These are phyloP conservation scores for Heliconius aoede DNA, from an alignment of 2,888 invertebrate species.

Conservation along the genomic window DNA sequence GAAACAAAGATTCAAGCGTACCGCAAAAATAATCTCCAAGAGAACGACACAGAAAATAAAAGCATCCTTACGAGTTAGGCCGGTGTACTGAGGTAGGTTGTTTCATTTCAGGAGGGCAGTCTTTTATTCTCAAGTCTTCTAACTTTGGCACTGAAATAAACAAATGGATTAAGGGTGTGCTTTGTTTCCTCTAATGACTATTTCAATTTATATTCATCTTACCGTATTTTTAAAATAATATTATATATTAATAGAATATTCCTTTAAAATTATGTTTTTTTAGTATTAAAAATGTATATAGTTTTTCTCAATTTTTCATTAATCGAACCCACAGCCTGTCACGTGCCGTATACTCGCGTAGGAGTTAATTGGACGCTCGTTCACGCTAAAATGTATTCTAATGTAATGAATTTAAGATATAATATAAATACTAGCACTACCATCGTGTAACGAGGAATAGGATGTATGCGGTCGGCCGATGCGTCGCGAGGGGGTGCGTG, in stretches of 20 bases:
- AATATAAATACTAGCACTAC: conserved; percentile 55
- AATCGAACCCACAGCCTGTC: background rate
- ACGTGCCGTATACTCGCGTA: too few species aligned
- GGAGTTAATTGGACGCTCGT: too few species aligned
- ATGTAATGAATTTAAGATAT: conserved; percentile 20
- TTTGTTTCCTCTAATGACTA: background rate
- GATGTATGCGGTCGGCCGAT: conserved; percentile 85
- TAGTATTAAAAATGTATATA: background rate
- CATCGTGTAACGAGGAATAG: conserved; percentile 73
- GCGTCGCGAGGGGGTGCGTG: conserved; percentile 90
- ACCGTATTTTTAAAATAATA: background rate
- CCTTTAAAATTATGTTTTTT: background rate
- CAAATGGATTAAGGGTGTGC: conserved; percentile 28
- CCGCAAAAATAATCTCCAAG: conserved; percentile 35
- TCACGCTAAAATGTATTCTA: background rate
- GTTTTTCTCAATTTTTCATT: background rate
- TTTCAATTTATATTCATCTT: background rate
- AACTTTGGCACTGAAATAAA: conserved; percentile 75
- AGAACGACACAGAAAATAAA: conserved; percentile 42
- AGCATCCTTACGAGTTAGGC: conserved; percentile 77
- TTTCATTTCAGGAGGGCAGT: conserved; percentile 79
- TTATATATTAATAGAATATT: background rate
- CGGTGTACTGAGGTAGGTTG: conserved; percentile 81
- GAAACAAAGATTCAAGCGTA: conserved; percentile 34
- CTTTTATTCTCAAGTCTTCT: conserved; percentile 83